Percentiles rank a stretch among this genome's conserved stretches.
Conservation (phyloP, 2,113 vertebrate genomes). For the Charadrius vociferus region DNA sequence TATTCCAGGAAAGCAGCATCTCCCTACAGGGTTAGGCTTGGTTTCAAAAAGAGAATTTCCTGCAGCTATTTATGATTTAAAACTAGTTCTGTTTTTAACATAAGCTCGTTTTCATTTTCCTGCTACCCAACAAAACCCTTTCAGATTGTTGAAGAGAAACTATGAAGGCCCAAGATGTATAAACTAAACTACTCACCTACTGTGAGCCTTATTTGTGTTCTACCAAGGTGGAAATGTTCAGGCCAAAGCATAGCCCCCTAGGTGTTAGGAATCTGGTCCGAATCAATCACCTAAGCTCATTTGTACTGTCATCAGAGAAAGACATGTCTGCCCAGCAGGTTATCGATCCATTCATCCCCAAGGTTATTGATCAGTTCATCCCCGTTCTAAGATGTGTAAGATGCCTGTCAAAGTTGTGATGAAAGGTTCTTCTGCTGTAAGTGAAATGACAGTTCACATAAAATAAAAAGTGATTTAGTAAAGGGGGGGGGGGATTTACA, state of each 20-base stretch:
- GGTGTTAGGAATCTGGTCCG: not conserved
- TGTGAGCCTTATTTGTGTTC: not conserved
- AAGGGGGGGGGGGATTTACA: rapidly evolving
- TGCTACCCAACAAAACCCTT: not conserved
- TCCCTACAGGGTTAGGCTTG: not conserved
- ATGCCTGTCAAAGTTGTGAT: not conserved
- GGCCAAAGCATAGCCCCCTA: not conserved
- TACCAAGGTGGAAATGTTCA: not conserved
- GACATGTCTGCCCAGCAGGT: not conserved
- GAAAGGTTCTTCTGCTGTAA: not conserved
- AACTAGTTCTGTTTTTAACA: not conserved
- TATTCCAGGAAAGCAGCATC: not conserved
- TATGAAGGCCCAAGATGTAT: not conserved
- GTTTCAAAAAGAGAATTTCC: not conserved
- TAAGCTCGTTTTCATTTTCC: not conserved
- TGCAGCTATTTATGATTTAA: not conserved
- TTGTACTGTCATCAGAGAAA: not conserved
- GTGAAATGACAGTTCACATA: not conserved
- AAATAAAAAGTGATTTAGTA: not conserved
- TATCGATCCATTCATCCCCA: not conserved
- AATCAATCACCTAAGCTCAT: not conserved
- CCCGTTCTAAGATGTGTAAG: not conserved
- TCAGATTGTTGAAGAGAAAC: not conserved
- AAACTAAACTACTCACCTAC: not conserved
- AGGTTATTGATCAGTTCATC: not conserved